Conservation (phyloP, 2,797 vertebrate species). For the Lagorchestes hirsutus region DNA sequence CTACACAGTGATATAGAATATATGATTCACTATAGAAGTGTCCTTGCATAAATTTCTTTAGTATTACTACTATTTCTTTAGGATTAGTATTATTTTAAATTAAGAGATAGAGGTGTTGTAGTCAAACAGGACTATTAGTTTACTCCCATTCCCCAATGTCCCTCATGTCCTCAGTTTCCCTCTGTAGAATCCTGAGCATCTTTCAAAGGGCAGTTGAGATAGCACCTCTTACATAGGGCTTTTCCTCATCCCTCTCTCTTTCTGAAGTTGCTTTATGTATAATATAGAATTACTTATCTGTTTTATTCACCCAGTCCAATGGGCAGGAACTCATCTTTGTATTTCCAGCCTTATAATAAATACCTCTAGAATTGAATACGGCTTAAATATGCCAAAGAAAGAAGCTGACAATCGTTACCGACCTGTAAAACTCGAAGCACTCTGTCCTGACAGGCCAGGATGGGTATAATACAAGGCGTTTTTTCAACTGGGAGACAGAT, state of each 20-base stretch:
- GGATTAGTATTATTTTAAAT: not conserved
- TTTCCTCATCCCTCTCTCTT: not conserved
- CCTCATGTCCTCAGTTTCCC: not conserved
- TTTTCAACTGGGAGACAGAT: constrained; percentile 93
- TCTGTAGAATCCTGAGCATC: not conserved
- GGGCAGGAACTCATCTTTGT: not conserved
- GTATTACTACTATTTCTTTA: not conserved
- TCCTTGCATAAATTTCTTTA: not conserved
- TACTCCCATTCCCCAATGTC: not conserved
- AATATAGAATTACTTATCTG: not conserved
- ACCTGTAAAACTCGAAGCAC: constrained; percentile 96
- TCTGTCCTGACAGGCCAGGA: constrained; percentile 96
- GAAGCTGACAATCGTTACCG: constrained; percentile 84
- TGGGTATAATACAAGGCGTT: constrained; percentile 85
- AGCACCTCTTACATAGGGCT: not conserved
- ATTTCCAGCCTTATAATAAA: not conserved
- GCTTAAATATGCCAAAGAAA: constrained; percentile 17
- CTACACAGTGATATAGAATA: not conserved
- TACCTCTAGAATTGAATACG: not conserved
- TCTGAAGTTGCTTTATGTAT: not conserved
- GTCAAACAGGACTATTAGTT: not conserved
- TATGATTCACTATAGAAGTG: not conserved
- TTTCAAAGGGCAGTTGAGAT: not conserved
- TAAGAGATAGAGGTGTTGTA: not conserved
- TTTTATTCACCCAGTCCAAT: not conserved